Conservation (phyloP, 1,140 invertebrate genomes). For the Drosophila hydei region DNA sequence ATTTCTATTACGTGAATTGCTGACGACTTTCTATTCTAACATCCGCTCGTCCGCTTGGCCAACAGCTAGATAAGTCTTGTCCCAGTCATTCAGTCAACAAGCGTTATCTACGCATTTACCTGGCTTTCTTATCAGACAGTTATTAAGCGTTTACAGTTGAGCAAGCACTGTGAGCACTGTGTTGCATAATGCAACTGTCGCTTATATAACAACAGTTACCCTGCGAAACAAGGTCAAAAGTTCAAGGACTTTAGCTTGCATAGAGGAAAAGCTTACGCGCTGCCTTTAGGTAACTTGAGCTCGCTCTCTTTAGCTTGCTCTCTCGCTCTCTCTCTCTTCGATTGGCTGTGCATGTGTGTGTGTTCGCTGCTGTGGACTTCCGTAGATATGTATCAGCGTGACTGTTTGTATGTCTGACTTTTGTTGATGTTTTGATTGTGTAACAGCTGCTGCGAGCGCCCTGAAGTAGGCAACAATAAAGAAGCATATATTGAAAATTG, state of each 20-base stretch:
- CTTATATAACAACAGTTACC: slow-evolving; percentile 53
- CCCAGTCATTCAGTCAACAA: slow-evolving; percentile 42
- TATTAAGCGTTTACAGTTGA: slow-evolving; percentile 38
- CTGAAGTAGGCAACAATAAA: slow-evolving; percentile 53
- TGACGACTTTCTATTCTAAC: slow-evolving; percentile 19
- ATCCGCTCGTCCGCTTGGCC: neutral
- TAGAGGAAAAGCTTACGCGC: slow-evolving; percentile 51
- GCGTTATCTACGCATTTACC: slow-evolving; percentile 37
- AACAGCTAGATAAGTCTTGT: slow-evolving; percentile 49
- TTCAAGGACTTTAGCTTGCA: slow-evolving; percentile 64
- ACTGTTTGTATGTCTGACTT: slow-evolving; percentile 13
- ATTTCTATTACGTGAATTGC: slow-evolving; percentile 18
- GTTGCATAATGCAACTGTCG: slow-evolving; percentile 62
- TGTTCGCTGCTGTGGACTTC: slow-evolving; percentile 2
- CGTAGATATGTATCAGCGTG: slow-evolving; percentile 16
- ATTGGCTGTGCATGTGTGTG: neutral
- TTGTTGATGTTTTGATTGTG: slow-evolving; percentile 64
- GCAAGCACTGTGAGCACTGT: slow-evolving; percentile 25
- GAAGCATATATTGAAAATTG: slow-evolving; percentile 1
- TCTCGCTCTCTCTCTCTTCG: too few relatives aligned
- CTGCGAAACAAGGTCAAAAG: slow-evolving; percentile 72
- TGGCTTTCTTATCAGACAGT: slow-evolving; percentile 18
- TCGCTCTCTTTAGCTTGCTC: too few relatives aligned
- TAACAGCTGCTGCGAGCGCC: slow-evolving; percentile 57
- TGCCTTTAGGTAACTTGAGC: neutral